Conservation (phyloP, 2,888 invertebrate species). For the Microctonus aethiopoides region DNA sequence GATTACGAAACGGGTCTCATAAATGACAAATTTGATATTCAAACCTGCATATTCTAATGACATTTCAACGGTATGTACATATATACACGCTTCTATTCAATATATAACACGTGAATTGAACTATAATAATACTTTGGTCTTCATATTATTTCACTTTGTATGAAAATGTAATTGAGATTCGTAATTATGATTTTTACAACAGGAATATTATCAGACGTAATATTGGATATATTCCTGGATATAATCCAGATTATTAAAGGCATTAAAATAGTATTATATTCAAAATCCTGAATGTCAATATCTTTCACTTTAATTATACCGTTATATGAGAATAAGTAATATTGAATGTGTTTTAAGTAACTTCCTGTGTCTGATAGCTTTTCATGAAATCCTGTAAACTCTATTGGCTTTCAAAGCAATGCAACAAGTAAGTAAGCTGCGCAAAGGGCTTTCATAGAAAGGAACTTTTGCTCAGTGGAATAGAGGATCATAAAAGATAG, state of each 20-base stretch:
- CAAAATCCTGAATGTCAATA: not conserved
- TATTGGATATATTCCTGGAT: too few species aligned
- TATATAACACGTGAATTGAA: too few species aligned
- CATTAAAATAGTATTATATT: not conserved
- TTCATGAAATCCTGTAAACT: not conserved
- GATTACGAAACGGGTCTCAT: not conserved
- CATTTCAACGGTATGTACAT: too few species aligned
- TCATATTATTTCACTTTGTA: too few species aligned
- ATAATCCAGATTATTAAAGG: not conserved
- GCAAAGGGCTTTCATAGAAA: not conserved
- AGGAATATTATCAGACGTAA: too few species aligned
- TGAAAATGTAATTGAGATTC: too few species aligned
- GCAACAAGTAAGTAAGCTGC: constrained; percentile 12
- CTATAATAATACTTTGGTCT: too few species aligned
- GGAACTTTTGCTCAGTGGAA: not conserved
- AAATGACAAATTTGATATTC: not conserved
- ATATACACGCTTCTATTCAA: too few species aligned
- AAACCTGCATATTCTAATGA: too few species aligned
- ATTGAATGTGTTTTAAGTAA: not conserved
- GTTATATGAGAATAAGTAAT: not conserved
- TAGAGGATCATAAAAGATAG: not conserved
- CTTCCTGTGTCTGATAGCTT: not conserved
- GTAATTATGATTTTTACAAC: too few species aligned
- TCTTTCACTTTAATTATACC: not conserved
- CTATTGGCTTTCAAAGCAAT: not conserved